phyloP scores from a whole-genome alignment of 2,888 invertebrate species.

The Liopterus haemorrhoidalis region DNA sequence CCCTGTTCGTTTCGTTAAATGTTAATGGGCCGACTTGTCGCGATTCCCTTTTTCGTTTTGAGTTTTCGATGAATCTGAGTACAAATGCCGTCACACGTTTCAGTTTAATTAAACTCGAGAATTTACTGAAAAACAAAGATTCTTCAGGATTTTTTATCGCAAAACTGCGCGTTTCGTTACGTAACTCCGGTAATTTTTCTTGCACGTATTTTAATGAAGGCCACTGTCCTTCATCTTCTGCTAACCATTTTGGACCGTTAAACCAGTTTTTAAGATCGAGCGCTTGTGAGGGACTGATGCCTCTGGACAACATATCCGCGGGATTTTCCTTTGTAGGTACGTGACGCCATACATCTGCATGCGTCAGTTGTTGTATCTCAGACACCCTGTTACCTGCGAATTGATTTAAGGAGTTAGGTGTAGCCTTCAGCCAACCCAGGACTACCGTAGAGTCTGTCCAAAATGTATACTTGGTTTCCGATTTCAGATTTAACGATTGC shows the following conservation, averaged over 20 bases:
- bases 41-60: too few relatives aligned
- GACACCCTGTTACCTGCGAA: constrained; percentile 27
- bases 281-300: too few relatives aligned
- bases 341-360: constrained; percentile 20
- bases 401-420: constrained; percentile 24
- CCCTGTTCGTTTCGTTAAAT: too few relatives aligned
- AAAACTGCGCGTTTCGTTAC: not conserved
- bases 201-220: not conserved
- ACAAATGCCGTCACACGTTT: not conserved
- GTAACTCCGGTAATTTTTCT: constrained; percentile 16
- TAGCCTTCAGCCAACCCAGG: constrained; percentile 25
- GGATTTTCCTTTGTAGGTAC: constrained; percentile 27
- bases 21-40: too few relatives aligned
- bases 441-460: constrained; percentile 30
- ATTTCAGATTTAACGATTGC: constrained; percentile 11
- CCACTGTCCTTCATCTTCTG: constrained; percentile 1
- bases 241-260: constrained; percentile 25
- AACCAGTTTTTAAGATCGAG: constrained; percentile 25
- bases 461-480: constrained; percentile 11
- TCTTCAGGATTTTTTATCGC: not conserved
- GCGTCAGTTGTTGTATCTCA: constrained; percentile 24
- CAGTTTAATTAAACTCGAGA: constrained; percentile 10
- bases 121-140: not conserved
- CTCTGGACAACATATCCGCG: constrained; percentile 25
- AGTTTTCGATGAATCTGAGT: too few relatives aligned